Evolutionary conservation across 2,113 vertebrate species (phyloP).

Genomic region (Pan paniscus): DNA sequence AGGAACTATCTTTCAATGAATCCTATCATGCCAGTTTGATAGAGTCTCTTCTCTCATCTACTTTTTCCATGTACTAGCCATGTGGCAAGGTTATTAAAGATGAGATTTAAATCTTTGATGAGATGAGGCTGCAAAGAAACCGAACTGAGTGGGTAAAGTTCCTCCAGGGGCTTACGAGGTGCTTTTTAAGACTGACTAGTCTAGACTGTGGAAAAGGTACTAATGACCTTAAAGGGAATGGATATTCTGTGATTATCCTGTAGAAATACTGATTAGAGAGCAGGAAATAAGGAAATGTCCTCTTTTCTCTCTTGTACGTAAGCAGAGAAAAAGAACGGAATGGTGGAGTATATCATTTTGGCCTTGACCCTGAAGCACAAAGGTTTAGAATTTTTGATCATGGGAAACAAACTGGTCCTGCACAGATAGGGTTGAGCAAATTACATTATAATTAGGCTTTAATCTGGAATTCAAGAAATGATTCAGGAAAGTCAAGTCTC

Average conservation of each 20-base stretch:
- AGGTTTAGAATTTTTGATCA: background rate
- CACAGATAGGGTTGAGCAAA: background rate
- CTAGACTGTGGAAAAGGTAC: background rate
- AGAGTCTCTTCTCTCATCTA: background rate
- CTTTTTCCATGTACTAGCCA: background rate
- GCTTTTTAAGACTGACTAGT: background rate
- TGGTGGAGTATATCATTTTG: background rate
- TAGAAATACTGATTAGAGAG: background rate
- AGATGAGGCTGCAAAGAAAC: background rate
- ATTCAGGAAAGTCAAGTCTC: background rate
- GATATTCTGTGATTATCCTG: background rate
- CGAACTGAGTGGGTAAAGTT: background rate
- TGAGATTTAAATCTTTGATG: background rate
- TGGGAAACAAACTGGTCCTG: background rate
- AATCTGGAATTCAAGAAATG: constrained; percentile 15
- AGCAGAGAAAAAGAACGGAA: background rate
- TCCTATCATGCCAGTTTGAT: background rate
- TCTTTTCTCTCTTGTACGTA: background rate
- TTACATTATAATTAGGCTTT: background rate
- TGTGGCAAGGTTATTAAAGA: background rate
- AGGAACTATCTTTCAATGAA: background rate
- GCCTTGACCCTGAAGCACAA: background rate
- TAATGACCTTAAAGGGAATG: background rate
- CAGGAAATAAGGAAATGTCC: background rate
- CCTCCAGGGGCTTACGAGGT: background rate